A percentile compares a stretch with the other conserved stretches of the same genome.
These are phyloP conservation scores for Anhinga rufa DNA, from an alignment of 2,113 vertebrate species.

Conservation along the genomic window DNA sequence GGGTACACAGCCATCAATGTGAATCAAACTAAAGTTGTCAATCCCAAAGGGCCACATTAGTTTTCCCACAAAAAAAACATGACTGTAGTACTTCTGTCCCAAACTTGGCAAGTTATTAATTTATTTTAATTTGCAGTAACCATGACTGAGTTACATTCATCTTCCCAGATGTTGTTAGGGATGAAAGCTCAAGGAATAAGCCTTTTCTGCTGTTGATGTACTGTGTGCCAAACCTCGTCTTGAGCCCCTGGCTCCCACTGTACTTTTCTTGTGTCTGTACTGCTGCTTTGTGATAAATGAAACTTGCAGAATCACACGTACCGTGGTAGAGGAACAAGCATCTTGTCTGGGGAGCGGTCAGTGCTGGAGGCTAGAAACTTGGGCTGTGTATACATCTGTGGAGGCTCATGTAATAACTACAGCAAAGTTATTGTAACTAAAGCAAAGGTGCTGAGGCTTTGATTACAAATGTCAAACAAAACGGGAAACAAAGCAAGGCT, in stretches of 20 bases:
- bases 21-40: not conserved
- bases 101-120: constrained; percentile 39
- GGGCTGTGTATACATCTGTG: constrained; percentile 6
- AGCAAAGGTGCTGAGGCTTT: constrained; percentile 59
- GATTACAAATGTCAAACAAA: constrained; percentile 55
- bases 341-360: constrained; percentile 56
- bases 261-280: constrained; percentile 51
- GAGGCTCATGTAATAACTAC: constrained; percentile 53
- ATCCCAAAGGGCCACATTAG: not conserved
- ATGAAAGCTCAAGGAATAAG: constrained; percentile 56
- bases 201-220: constrained; percentile 35
- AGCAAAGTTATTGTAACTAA: constrained; percentile 61
- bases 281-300: constrained; percentile 42
- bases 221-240: constrained; percentile 47
- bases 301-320: constrained; percentile 54
- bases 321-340: constrained; percentile 33
- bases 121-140: constrained; percentile 55
- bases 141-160: constrained; percentile 48
- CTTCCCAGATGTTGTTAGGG: constrained; percentile 52
- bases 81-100: constrained; percentile 24
- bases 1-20: not conserved
- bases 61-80: constrained; percentile 6
- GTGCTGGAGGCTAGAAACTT: constrained; percentile 50
- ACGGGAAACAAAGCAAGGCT: constrained; percentile 57
- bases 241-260: constrained; percentile 33